phyloP scores from a whole-genome alignment of 2,797 vertebrate genomes.

The Oreochromis mossambicus region DNA sequence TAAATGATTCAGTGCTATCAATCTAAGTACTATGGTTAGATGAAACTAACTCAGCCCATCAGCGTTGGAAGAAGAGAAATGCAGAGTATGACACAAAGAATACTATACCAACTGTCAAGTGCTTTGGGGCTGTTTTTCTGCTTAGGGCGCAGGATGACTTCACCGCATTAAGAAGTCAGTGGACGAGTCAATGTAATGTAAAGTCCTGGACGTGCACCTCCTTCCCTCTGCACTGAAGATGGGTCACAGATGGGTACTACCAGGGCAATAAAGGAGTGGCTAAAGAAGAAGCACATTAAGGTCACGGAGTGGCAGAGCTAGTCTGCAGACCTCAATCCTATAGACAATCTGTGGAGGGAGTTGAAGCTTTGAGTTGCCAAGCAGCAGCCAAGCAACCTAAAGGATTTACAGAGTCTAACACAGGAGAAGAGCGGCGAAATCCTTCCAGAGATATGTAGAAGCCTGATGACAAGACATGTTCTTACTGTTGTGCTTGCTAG shows the following conservation, averaged over 20 bases:
- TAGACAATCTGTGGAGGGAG: not conserved
- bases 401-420: not conserved
- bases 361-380: not conserved
- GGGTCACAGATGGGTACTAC: not conserved
- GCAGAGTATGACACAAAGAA: not conserved
- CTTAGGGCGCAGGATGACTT: not conserved
- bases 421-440: not conserved
- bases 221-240: not conserved
- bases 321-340: not conserved
- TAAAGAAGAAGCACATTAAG: not conserved
- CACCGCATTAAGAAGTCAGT: not conserved
- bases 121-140: not conserved
- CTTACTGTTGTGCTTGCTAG: not conserved
- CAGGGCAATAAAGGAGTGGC: not conserved
- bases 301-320: not conserved
- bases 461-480: not conserved
- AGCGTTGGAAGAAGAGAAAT: not conserved
- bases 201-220: not conserved
- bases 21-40: not conserved
- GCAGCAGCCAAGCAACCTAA: not conserved
- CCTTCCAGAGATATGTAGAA: not conserved
- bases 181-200: not conserved
- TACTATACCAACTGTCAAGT: not conserved
- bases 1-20: not conserved
- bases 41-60: not conserved